These are phyloP conservation scores for Zoanthus gigantus DNA, from an alignment of 92 coral and sea anemone genomes.

Conservation along the genomic window DNA sequence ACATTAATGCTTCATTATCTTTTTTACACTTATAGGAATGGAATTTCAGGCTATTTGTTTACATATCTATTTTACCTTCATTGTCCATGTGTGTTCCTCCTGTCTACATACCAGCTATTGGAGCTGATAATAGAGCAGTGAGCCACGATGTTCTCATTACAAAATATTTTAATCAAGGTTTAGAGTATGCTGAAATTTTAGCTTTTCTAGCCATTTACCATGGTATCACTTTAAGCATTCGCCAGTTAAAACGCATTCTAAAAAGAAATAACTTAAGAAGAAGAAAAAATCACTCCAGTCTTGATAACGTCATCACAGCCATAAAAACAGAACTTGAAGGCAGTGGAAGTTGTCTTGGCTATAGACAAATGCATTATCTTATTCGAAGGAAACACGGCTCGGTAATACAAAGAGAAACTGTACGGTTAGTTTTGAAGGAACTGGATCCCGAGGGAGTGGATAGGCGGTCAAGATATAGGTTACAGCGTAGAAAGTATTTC, in stretches of 20 bases:
- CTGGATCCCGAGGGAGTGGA: conserved; percentile 25
- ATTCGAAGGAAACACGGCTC: no score
- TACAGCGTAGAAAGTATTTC: not conserved
- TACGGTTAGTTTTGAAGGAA: conserved; percentile 20
- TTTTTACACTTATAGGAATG: not conserved
- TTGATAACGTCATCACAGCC: not conserved
- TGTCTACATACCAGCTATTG: conserved; percentile 6
- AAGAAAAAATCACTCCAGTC: conserved; percentile 18
- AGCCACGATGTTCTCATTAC: conserved; percentile 4
- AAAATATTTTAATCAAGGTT: not conserved
- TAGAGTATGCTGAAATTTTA: no score
- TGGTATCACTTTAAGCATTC: conserved; percentile 66
- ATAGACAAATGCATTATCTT: no score
- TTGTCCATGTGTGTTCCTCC: not conserved
- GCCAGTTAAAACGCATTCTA: conserved; percentile 68
- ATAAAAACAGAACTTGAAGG: not conserved
- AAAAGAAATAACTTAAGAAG: not conserved
- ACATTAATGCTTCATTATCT: not conserved
- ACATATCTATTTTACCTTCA: not conserved
- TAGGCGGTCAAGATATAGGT: not conserved
- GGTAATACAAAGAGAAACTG: conserved; percentile 12
- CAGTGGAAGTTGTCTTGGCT: no score
- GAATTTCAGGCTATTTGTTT: not conserved
- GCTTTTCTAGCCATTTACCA: conserved; percentile 53
- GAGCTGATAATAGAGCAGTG: conserved; percentile 4